A percentile compares a stretch with the other conserved stretches of the same genome.
Evolutionary conservation across 2,888 invertebrate genomes (phyloP).

Genomic region (Sussaba pulchella): DNA sequence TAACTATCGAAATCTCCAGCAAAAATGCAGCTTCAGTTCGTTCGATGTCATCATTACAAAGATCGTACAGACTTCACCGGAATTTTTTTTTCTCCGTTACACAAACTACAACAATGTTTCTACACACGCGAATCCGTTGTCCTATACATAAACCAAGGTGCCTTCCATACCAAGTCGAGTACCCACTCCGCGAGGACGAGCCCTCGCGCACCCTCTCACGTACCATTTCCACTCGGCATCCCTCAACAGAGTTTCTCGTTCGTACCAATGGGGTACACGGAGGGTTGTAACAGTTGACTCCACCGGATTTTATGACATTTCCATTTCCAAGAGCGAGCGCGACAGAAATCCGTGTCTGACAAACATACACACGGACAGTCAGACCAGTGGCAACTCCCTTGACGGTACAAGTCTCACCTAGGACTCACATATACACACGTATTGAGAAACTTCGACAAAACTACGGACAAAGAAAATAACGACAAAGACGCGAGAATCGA

Average conservation of each 20-base stretch:
- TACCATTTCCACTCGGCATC: constrained; percentile 61
- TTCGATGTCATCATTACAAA: too few relatives aligned
- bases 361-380: constrained; percentile 47
- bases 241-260: constrained; percentile 50
- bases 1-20: too few relatives aligned
- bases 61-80: too few relatives aligned
- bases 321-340: constrained; percentile 75
- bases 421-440: not conserved
- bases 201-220: constrained; percentile 48
- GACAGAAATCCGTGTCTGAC: constrained; percentile 61
- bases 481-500: constrained; percentile 62
- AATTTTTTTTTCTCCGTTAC: too few relatives aligned
- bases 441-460: constrained; percentile 38
- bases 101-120: constrained; percentile 21
- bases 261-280: constrained; percentile 67
- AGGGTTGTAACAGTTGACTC: constrained; percentile 77
- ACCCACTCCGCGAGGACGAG: constrained; percentile 46
- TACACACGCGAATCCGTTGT: not conserved
- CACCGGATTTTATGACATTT: constrained; percentile 76
- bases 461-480: constrained; percentile 37
- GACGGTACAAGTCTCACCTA: constrained; percentile 14
- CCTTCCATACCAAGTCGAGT: constrained; percentile 28
- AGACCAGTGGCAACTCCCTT: constrained; percentile 6
- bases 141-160: constrained; percentile 31
- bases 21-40: too few relatives aligned